Conservation (phyloP, 2,797 vertebrate genomes). For the Lithobates sylvaticus region DNA sequence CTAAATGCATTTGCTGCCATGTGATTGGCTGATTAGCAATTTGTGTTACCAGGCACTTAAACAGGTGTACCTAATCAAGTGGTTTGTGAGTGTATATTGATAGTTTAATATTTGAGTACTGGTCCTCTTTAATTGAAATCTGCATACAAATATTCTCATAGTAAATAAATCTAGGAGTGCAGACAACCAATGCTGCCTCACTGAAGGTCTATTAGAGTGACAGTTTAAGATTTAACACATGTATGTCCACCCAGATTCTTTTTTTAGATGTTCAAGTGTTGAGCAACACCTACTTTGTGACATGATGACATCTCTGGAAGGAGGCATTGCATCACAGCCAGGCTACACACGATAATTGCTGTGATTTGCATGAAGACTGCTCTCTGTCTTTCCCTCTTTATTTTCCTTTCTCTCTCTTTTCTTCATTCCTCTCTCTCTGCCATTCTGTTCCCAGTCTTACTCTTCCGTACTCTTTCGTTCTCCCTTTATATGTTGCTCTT, state of each 20-base stretch:
- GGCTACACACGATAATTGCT: slow-evolving; percentile 3
- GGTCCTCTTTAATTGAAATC: no score
- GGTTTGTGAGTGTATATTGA: no score
- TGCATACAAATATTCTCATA: no score
- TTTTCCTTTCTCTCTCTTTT: not conserved
- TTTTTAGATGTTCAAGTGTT: slow-evolving; percentile 26
- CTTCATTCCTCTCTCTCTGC: not conserved
- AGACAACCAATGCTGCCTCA: not conserved
- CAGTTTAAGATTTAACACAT: not conserved
- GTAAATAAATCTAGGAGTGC: not conserved
- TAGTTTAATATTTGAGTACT: no score
- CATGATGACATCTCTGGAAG: slow-evolving; percentile 20
- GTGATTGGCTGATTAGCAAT: no score
- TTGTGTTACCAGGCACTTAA: no score
- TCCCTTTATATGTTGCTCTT: not conserved
- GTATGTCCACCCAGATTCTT: not conserved
- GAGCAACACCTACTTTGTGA: slow-evolving; percentile 36
- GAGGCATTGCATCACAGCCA: slow-evolving; percentile 18
- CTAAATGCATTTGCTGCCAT: no score
- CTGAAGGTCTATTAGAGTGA: not conserved
- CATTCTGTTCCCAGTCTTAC: not conserved
- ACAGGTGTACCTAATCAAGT: no score
- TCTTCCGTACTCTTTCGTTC: not conserved
- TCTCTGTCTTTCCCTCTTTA: not conserved
- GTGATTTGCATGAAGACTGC: slow-evolving; percentile 8